These are phyloP conservation scores for Archaeoteleia sp. DNA, from an alignment of 2,888 invertebrate species.

Conservation along the genomic window DNA sequence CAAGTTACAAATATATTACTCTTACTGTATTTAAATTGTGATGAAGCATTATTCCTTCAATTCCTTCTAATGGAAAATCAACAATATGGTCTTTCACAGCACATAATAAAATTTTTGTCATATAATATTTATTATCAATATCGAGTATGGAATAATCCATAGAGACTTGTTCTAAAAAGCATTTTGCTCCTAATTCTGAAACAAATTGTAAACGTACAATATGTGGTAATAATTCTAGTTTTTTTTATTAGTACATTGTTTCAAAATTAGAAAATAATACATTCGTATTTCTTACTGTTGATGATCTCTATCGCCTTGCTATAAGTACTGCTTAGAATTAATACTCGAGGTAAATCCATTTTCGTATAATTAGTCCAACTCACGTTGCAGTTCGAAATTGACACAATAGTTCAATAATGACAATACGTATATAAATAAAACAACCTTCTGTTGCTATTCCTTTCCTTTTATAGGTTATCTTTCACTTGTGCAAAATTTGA, in stretches of 20 bases:
- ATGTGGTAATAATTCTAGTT: no score
- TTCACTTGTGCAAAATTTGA: no score
- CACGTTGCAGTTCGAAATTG: no score
- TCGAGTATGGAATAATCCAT: conserved; percentile 76
- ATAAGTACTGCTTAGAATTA: conserved; percentile 62
- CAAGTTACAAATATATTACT: conserved; percentile 7
- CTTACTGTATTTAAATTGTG: conserved; percentile 78
- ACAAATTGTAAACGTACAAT: conserved; percentile 9
- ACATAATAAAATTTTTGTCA: conserved; percentile 79
- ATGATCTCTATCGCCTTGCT: conserved; percentile 66
- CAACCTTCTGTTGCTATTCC: no score
- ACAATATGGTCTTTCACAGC: conserved; percentile 76
- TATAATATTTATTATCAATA: conserved; percentile 84
- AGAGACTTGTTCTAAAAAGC: conserved; percentile 62
- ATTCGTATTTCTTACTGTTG: conserved; percentile 64
- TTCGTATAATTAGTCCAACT: conserved; percentile 6
- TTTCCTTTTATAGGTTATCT: no score
- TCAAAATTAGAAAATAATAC: conserved; percentile 27
- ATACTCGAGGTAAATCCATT: conserved; percentile 66
- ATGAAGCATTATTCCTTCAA: conserved; percentile 80
- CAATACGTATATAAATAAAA: no score
- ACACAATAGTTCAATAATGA: no score
- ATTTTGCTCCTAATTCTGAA: conserved; percentile 67
- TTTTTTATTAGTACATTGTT: conserved; percentile 2
- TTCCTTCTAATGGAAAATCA: conserved; percentile 74